Base-by-base conservation (phyloP, 2,113 vertebrate genomes). In the Mionectes macconnelli region DNA sequence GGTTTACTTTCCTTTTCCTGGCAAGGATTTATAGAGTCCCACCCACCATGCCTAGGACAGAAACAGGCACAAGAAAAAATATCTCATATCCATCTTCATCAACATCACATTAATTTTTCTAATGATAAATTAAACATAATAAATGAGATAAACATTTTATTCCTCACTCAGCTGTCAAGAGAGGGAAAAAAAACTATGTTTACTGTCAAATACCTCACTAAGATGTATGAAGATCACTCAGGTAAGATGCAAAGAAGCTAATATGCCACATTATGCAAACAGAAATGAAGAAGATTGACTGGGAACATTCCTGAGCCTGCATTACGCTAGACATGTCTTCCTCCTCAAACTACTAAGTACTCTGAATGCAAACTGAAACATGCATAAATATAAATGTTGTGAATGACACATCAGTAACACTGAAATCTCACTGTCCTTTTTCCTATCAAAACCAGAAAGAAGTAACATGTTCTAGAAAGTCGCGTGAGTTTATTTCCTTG, bases 181-280 rank as follows among this genome's bases (percentile, higher is more conserved):
- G 40, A 33, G n/a, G n/a, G n/a, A 31, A 72, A 79, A 40, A 60
- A 37, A 53, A n/a, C 15, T 9, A 67, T 0, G 0, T 23, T 55
- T 85, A 77, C 23, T 59, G 24, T 62, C 64, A 37, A 89, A 74
- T 18, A 80, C 5, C 19, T 76, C 35, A 31, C 49, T 56, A 55
- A 90, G 24, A 64, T 12, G 20, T 10, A 79, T 7, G 37, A 76
- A 62, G 49, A 88, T 44, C 39, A 50, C 27, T 55, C 7, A 22
- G 70, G 42, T 12, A 67, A 12, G 27, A 14, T 47, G 35, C 20
- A 64, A 94, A 91, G 56, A 52, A 72, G 55, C 3, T 53, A 62
- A 50, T 70, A 44, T 3, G 22, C 19, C 47, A 78, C 7, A 3
- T 70, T 68, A 42, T 2, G 12, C 31, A 72, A 47, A 31, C 17